Evolutionary conservation across 2,888 invertebrate genomes (phyloP), one percentile per base, ranked within the genome.

Genomic region (Sipha maydis): DNA sequence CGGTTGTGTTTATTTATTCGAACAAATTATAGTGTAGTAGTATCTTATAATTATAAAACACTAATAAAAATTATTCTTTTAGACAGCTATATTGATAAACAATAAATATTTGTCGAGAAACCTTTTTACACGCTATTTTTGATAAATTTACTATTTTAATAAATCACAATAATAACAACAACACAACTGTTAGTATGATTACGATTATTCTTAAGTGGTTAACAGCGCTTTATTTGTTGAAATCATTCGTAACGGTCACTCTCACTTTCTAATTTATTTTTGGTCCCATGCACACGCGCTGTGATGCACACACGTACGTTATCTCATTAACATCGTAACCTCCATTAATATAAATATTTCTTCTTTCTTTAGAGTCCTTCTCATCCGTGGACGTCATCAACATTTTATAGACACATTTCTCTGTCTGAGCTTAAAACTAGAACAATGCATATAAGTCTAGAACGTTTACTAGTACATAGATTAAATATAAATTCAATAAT

Each of bases 231-330:
- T n/a, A n/a, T 75, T 56, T 34, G 3, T 85, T 54, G 8, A 69
- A 85, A 41, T 34, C 17, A 85, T 78, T 85, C 54, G 69, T 48
- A 85, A 54, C 67, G 69, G 69, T 69, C 69, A 11, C 77, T 78
- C 67, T 77, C 31, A 69, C 77, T 85, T 85, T 85, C 69, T 85
- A 78, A 78, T 78, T 77, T 48, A 48, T n/a, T 48, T 67, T 67
- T 1, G 61, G 41, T 67, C 25, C n/a, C 48, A 25, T 76, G 38
- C 56, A 34, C 34, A 83, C 54, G 25, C 31, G 25, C 17, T 3
- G 41, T 48, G 25, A 21, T 84, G 28, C 28, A n/a, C 8, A 31
- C 9, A 14, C 8, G 34, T 21, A 84, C 25, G 28, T 67, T 61
- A 76, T 76, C 76, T 76, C 84, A 84, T 84, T 61, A 76, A 28